Percentiles rank a stretch among this genome's conserved stretches.
These are phyloP conservation scores for Brotula barbata DNA, from an alignment of 2,797 vertebrate species.

Conservation along the genomic window DNA sequence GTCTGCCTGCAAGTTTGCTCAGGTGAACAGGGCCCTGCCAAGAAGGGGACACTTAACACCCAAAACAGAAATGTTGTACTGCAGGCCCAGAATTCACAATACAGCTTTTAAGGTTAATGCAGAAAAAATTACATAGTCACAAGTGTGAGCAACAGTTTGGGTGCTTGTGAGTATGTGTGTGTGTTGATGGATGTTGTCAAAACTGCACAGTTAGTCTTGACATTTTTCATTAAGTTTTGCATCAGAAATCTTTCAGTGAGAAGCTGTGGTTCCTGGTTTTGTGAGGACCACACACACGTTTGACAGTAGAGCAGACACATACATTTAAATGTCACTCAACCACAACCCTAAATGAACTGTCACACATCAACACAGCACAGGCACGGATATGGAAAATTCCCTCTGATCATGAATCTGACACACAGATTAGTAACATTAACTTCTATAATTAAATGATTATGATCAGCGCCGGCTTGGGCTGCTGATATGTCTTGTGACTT, in stretches of 20 bases:
- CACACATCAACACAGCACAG: constrained; percentile 4
- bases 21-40: constrained; percentile 42
- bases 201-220: not conserved
- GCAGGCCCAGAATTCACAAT: constrained; percentile 42
- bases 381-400: constrained; percentile 12
- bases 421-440: not conserved
- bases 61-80: constrained; percentile 38
- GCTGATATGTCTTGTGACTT: too few species aligned
- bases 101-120: constrained; percentile 11
- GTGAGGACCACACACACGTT: too few species aligned
- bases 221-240: not conserved
- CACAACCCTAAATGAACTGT: constrained; percentile 9
- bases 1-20: constrained; percentile 26
- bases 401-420: not conserved
- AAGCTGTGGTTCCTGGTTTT: too few species aligned
- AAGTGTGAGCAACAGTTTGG: not conserved
- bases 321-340: not conserved
- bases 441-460: not conserved
- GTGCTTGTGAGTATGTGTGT: not conserved
- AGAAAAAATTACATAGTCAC: not conserved
- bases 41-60: constrained; percentile 47
- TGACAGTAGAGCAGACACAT: not conserved
- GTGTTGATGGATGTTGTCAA: not conserved
- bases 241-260: not conserved
- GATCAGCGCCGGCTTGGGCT: not conserved